Conservation (phyloP, 1,140 invertebrate species). For the Ips nitidus region DNA sequence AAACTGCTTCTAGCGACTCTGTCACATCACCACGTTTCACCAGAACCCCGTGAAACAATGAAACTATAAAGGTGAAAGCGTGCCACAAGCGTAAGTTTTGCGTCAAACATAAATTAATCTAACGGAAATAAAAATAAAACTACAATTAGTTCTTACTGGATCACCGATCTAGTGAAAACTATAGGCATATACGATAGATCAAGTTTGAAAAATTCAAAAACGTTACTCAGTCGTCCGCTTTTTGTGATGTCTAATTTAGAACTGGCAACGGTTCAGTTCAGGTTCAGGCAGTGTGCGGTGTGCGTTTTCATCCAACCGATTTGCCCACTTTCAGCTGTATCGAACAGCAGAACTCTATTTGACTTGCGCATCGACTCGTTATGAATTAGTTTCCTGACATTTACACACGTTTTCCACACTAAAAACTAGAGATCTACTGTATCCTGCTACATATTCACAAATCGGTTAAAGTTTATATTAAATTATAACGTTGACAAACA, state of each 20-base stretch:
- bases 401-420: not conserved
- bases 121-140: too few species aligned
- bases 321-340: slow-evolving; percentile 12
- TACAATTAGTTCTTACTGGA: too few species aligned
- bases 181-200: too few species aligned
- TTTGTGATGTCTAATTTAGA: slow-evolving; percentile 18
- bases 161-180: too few species aligned
- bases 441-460: too few species aligned
- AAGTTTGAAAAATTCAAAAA: not conserved
- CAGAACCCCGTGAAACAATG: slow-evolving; percentile 7
- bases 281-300: not conserved
- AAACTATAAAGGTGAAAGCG: slow-evolving; percentile 17
- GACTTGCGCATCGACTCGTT: slow-evolving; percentile 1
- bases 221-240: not conserved
- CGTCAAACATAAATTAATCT: not conserved
- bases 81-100: not conserved
- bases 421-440: not conserved
- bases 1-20: slow-evolving; percentile 10
- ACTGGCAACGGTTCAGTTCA: slow-evolving; percentile 17
- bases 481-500: too few species aligned
- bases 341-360: slow-evolving; percentile 3
- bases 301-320: not conserved
- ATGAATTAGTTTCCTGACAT: not conserved
- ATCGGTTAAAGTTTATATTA: too few species aligned
- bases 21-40: slow-evolving; percentile 22